phyloP scores from a whole-genome alignment of 2,113 vertebrate species.

The Thomomys bottae region DNA sequence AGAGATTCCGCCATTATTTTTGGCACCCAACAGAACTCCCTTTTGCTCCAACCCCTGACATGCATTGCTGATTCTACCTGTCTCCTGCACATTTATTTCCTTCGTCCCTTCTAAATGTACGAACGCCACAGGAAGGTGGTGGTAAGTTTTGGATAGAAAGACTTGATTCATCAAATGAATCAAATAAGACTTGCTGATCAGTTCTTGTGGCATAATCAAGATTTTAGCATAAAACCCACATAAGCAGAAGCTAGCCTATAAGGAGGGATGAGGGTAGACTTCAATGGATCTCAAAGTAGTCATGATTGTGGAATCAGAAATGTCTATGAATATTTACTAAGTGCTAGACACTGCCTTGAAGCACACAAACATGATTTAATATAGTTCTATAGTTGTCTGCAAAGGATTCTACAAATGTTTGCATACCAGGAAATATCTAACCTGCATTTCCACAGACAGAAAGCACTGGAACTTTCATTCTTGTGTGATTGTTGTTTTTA shows the following conservation, averaged over 20 bases:
- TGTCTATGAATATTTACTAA: neutral
- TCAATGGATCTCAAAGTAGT: neutral
- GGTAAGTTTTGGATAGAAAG: neutral
- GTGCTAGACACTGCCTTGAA: neutral
- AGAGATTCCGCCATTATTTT: neutral
- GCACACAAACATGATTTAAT: neutral
- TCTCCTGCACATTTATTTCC: neutral
- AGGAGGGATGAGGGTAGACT: neutral
- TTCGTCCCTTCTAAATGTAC: neutral
- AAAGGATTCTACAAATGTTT: neutral
- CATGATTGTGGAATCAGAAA: neutral
- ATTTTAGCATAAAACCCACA: neutral
- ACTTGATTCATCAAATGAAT: neutral
- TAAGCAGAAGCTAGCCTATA: neutral
- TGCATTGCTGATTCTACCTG: neutral
- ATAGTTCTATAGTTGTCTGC: neutral
- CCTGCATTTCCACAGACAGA: neutral
- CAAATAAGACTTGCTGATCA: neutral
- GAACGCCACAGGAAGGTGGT: neutral
- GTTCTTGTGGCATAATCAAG: neutral
- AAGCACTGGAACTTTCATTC: neutral
- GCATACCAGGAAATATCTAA: neutral
- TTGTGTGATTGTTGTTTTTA: too few relatives aligned
- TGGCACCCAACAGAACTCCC: too few relatives aligned
- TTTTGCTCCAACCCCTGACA: neutral